Base-by-base conservation (phyloP, 1,140 invertebrate species). In the Atopsyche davidsoni region DNA sequence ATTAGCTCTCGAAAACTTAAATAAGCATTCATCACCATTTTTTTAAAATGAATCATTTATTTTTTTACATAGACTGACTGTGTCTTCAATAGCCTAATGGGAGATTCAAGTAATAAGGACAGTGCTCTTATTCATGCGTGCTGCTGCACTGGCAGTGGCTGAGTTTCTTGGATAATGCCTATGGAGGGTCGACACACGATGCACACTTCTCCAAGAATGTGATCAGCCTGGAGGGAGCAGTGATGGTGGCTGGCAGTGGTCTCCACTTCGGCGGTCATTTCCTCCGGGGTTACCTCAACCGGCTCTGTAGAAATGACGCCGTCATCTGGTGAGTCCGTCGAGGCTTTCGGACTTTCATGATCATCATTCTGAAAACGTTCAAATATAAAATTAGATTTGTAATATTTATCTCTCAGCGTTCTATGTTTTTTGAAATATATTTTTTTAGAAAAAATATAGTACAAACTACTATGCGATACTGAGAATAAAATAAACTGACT, bases 301-400 rank as follows among this genome's bases (percentile, higher is more conserved):
- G n/a, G n/a, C n/a, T n/a, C n/a, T n/a, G n/a, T n/a, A n/a, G n/a
- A n/a, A 22, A 25, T n/a, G 40, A 16, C n/a, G 19, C 28, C 19
- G 19, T 18, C 22, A 13, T 17, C 1, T 14, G 46, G n/a, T 35
- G 23, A 23, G 21, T 39, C 9, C 16, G 13, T 17, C 13, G 42
- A 39, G 9, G 32, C 46, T 48, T 46, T 24, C 13, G 14, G 32
- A 32, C 40, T 43, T 28, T 49, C 46, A 18, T 53, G 51, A 22
- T 58, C 51, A 43, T 58, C 55, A 58, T 51, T 58, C 55, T 58
- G 53, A 40, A 55, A 58, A 31, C 23, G 35, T 14, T 39, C 11
- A 39, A 16, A 39, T 18, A 39, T 9, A 34, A 13, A 13, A 13
- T 34, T 14, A 13, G 32, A 34, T n/a, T n/a, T n/a, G n/a, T n/a